phyloP scores from a whole-genome alignment of 2,797 vertebrate species.

The Trachurus trachurus region DNA sequence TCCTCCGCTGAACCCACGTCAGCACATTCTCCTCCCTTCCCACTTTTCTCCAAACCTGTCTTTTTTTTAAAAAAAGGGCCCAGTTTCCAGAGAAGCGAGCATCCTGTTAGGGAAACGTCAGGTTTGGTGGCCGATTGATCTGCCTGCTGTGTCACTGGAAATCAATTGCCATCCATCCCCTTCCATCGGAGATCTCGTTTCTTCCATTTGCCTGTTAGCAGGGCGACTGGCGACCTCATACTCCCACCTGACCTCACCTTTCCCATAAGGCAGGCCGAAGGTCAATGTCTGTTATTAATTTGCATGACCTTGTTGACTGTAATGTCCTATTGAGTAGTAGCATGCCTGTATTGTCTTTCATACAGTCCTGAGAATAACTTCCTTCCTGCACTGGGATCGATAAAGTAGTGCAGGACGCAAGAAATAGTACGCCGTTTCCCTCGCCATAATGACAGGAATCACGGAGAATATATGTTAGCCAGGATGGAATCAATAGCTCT shows the following conservation, averaged over 20 bases:
- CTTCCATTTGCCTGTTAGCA: constrained; percentile 39
- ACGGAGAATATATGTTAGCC: constrained; percentile 58
- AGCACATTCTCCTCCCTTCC: constrained; percentile 41
- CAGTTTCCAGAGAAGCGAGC: constrained; percentile 27
- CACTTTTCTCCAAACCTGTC: constrained; percentile 1
- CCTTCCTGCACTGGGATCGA: constrained; percentile 81
- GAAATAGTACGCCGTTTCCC: constrained; percentile 71
- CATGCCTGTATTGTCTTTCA: constrained; percentile 77
- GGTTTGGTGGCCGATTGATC: constrained; percentile 57
- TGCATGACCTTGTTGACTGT: constrained; percentile 65
- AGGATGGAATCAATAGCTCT: constrained; percentile 70
- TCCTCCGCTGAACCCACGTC: constrained; percentile 62
- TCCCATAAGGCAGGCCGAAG: constrained; percentile 64
- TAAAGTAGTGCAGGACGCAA: constrained; percentile 62
- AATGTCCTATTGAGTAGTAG: constrained; percentile 65
- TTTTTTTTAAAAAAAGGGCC: constrained; percentile 31
- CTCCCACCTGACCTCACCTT: constrained; percentile 67
- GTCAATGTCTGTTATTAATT: constrained; percentile 72
- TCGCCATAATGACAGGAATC: constrained; percentile 60
- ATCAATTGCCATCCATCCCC: constrained; percentile 69
- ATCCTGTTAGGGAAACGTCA: constrained; percentile 32
- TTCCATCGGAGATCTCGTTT: constrained; percentile 66
- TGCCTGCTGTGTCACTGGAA: constrained; percentile 42
- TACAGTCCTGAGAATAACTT: constrained; percentile 74
- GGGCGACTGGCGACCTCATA: constrained; percentile 43